These are phyloP conservation scores for Zaprionus vittiger DNA, from an alignment of 1,140 invertebrate genomes.

Conservation along the genomic window DNA sequence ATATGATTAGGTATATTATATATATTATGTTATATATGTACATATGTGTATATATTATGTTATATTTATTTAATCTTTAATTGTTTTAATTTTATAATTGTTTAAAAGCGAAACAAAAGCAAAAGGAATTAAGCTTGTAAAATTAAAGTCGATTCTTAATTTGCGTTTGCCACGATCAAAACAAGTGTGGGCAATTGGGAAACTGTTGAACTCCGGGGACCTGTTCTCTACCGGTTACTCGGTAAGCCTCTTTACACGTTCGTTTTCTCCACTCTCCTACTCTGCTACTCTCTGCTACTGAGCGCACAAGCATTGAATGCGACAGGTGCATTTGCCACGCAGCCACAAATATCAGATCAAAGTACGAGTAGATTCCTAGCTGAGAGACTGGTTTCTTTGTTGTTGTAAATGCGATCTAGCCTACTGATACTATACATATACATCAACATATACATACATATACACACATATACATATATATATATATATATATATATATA, in stretches of 20 bases:
- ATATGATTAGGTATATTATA: too few relatives aligned
- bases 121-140: neutral
- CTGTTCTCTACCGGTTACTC: constrained; percentile 12
- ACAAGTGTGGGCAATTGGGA: constrained; percentile 4
- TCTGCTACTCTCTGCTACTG: neutral
- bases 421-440: neutral
- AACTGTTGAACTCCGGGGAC: constrained; percentile 20
- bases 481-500: neutral
- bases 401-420: constrained; percentile 13
- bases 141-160: neutral
- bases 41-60: too few relatives aligned
- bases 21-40: too few relatives aligned
- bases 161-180: neutral
- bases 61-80: too few relatives aligned
- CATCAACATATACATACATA: neutral
- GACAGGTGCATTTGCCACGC: constrained; percentile 78
- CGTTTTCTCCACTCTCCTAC: neutral
- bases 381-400: constrained; percentile 46
- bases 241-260: neutral
- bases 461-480: neutral
- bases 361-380: constrained; percentile 5
- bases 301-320: constrained; percentile 60
- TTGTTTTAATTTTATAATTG: too few relatives aligned
- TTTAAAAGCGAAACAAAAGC: neutral
- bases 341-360: constrained; percentile 24